phyloP scores from a whole-genome alignment of 2,797 vertebrate genomes.

The Ibycter americanus region DNA sequence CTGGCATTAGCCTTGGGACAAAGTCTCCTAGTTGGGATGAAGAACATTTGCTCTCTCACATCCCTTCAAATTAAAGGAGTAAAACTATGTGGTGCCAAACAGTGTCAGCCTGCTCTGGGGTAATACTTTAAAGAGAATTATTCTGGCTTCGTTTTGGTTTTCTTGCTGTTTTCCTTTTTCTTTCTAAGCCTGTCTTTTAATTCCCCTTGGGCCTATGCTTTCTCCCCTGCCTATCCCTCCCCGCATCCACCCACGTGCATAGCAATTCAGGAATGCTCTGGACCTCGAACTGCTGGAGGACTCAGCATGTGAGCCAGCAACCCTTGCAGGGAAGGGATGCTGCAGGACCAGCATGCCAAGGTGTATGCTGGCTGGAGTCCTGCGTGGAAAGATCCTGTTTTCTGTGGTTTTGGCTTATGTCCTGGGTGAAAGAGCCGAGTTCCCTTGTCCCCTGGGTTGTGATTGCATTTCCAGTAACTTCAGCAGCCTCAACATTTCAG shows the following conservation, averaged over 20 bases:
- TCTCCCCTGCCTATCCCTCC: neutral
- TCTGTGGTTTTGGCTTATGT: neutral
- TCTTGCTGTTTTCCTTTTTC: neutral
- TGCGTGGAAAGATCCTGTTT: rapidly evolving
- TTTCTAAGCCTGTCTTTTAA: neutral
- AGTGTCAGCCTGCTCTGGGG: neutral
- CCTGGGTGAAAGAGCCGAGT: neutral
- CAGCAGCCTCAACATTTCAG: neutral
- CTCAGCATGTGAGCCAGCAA: neutral
- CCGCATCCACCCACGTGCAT: rapidly evolving
- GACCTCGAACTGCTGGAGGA: rapidly evolving
- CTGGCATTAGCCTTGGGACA: neutral
- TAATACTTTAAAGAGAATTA: neutral
- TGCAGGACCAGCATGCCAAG: rapidly evolving
- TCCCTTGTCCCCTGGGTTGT: neutral
- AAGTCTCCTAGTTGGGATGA: neutral
- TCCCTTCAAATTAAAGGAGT: neutral
- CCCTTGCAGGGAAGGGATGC: neutral
- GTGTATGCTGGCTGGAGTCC: neutral
- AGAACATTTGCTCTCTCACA: neutral
- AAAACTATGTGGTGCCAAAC: neutral
- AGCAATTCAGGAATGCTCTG: neutral
- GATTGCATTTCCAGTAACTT: neutral
- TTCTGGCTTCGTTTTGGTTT: neutral
- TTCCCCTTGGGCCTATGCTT: neutral